Evolutionary conservation across 2,797 vertebrate species (phyloP), one percentile per base, ranked within the genome.

Genomic region (Sparus aurata): DNA sequence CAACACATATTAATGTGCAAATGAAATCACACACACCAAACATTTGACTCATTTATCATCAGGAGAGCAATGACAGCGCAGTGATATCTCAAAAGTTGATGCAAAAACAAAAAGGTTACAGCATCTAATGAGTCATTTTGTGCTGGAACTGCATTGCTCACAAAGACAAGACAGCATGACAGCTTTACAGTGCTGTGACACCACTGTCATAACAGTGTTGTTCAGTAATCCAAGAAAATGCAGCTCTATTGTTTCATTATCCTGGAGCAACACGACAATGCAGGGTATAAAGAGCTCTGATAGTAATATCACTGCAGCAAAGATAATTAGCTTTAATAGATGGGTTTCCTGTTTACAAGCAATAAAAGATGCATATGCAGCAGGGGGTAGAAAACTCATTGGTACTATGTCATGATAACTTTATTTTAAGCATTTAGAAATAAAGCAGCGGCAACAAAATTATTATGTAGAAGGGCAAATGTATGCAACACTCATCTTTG

Each of bases 91-190:
- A 74, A 66, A 61, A 76, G 67, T 76, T 77, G 70, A 86, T 45
- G 61, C 52, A 52, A 72, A 20, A 38, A 62, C 52, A 67, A 55
- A 30, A 69, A 16, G 45, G 45, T 75, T 75, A 63, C 10, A 0
- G 23, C 60, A 65, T 68, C 52, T 74, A 58, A 75, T 79, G 69
- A 82, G 67, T 86, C 61, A 83, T 72, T 64, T 75, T 57, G 49
- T 63, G 62, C 47, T 15, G 20, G 13, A 38, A 68, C 47, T 15
- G 43, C 20, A 18, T 25, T 63, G 57, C 66, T 77, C 63, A 72
- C 47, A 55, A 67, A 61, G 46, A 70, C 53, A 73, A 60, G 30
- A 65, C 55, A 49, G 23, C 61, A 38, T 60, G n/a, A 76, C 54
- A 76, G 43, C 49, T 57, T 53, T 55, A n/a, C 8, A 49, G 52